Evolutionary conservation across 2,888 invertebrate genomes (phyloP), one percentile per base, ranked within the genome.

Genomic region (Ametastegia equiseti): DNA sequence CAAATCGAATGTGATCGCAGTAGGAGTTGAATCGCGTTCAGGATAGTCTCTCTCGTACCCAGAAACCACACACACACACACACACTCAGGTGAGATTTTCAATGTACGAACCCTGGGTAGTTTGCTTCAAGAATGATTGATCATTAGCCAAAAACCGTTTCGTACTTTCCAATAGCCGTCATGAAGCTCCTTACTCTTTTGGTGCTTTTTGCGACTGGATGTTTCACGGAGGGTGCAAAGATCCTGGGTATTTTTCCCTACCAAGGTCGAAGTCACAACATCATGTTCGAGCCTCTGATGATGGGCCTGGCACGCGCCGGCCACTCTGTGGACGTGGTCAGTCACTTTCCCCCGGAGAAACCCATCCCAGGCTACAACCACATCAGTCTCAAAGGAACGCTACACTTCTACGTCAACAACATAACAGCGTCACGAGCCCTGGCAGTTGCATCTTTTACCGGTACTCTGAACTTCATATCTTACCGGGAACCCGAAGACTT

Each of bases 211-310:
- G 11, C 47, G 4, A 23, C 7, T 6, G 6, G 15, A 6, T 45
- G 2, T 30, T 13, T 27, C 27, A 6, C 47, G 3, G 33, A 54
- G 4, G 54, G 36, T 9, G 54, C 75, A 7, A 75, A 54, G 3
- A 75, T 75, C 30, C 39, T 75, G n/a, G 75, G 33, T 0, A 54
- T 75, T 54, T 75, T 50, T 75, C 75, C 75, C 1, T 75, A 75
- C 13, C 54, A 75, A 19, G 75, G 75, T 13, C 23, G 19, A 36
- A 75, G 75, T 15, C 75, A 75, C 54, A 54, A 54, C 36, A n/a
- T 33, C 7, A 75, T 75, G 75, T 75, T 54, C 54, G 54, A 75
- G 13, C 54, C 50, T 4, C 19, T 75, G 9, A 36, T 54, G 36
- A 75, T 54, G 45, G 54, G 75, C 2, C 11, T 75, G 36, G 75